A percentile compares a stretch with the other conserved stretches of the same genome.
Evolutionary conservation across 2,888 invertebrate genomes (phyloP).

Genomic region (Carabus problematicus): DNA sequence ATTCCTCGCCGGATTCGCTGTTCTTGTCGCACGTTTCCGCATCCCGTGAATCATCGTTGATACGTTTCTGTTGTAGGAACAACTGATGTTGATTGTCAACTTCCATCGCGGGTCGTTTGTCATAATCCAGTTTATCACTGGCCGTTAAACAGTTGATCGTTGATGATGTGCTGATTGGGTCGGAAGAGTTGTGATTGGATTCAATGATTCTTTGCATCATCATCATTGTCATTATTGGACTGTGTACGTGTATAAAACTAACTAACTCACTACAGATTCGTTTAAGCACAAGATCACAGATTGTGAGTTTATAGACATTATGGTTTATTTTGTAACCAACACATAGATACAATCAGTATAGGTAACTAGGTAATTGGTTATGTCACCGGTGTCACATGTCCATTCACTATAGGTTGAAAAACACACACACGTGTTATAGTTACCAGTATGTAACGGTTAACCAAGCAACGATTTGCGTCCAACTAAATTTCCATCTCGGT

Average conservation of each 20-base stretch:
- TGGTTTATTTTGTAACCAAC: neutral
- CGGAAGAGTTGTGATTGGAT: constrained; percentile 48
- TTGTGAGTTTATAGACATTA: neutral
- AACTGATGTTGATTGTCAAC: constrained; percentile 50
- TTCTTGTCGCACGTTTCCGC: constrained; percentile 56
- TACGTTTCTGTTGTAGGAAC: constrained; percentile 55
- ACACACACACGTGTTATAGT: constrained; percentile 8
- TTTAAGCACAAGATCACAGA: neutral
- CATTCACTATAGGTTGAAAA: neutral
- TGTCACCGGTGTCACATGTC: constrained; percentile 39
- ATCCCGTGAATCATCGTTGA: constrained; percentile 57
- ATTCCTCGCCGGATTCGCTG: constrained; percentile 52
- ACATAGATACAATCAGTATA: neutral
- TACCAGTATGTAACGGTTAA: neutral
- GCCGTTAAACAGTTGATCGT: constrained; percentile 11
- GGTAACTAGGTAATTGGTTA: neutral
- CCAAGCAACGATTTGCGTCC: constrained; percentile 28
- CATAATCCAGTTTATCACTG: constrained; percentile 46
- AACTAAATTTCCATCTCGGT: constrained; percentile 43
- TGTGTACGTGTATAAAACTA: no score
- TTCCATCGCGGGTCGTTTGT: constrained; percentile 50
- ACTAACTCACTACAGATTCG: neutral
- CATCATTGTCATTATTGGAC: constrained; percentile 61
- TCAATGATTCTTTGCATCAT: constrained; percentile 60
- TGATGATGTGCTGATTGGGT: constrained; percentile 41